Evolutionary conservation across 2,888 invertebrate genomes (phyloP), one percentile per base, ranked within the genome.

Genomic region (Pecten maximus): DNA sequence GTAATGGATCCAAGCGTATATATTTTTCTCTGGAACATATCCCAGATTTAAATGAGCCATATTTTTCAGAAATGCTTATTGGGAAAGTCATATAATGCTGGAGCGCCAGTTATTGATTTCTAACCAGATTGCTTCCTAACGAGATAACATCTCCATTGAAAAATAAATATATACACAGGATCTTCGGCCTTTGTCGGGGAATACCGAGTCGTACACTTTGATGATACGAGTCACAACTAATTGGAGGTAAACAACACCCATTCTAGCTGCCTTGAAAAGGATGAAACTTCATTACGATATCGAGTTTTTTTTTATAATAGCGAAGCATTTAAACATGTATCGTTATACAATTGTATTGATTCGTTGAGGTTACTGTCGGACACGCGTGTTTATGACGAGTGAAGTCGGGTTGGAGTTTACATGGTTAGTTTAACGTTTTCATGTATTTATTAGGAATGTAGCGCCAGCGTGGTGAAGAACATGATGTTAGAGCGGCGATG

Each of bases 311-410:
- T 35, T 74, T 10, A 74, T 74, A 4, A 35, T 74, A 74, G 35
- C 19, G 74, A 74, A 28, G 74, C 74, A 74, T 74, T 35, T 74
- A 74, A 74, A 74, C 28, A 35, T 12, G 74, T 10, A 74, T 74
- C 35, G 35, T 28, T 74, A 35, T 74, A 28, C 74, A 74, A 74
- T 28, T 74, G 74, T 74, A 74, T 74, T 74, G 74, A 74, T 74
- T 74, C 10, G 10, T 35, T 35, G 19, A 10, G 74, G 74, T 74
- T 23, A 12, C 1, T 28, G 10, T 35, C 35, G 74, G 54, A 28
- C 28, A 74, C 6, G 74, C 2, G 74, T n/a, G 54, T 54, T n/a
- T 74, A 74, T 28, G 74, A 35, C 35, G 74, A 74, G 74, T 74
- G 28, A 74, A 10, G 74, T 74, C 35, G 6, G 28, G 19, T 74